Percentiles rank a stretch among this genome's conserved stretches.
These are phyloP conservation scores for Paracentrotus lividus DNA, from an alignment of 53 echinoderm and acorn worm genomes.

Conservation along the genomic window DNA sequence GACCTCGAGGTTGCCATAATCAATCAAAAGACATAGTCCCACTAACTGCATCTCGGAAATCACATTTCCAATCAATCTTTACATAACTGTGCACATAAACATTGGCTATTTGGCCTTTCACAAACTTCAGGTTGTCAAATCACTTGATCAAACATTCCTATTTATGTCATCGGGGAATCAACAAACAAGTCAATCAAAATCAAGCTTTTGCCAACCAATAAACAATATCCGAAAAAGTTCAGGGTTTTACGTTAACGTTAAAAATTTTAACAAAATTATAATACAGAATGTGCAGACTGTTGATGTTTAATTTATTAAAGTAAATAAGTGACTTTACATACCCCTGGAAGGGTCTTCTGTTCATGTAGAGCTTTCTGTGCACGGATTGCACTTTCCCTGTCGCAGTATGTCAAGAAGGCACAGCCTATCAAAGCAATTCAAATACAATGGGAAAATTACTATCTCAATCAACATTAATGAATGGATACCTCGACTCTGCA, in stretches of 20 bases:
- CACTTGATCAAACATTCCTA: neutral
- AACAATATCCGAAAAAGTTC: no score
- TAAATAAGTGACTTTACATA: conserved; percentile 69
- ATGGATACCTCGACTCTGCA: neutral
- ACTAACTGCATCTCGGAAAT: no score
- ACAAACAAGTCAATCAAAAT: neutral
- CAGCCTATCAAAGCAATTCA: conserved; percentile 77
- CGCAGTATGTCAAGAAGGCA: conserved; percentile 99
- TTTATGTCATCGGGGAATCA: neutral
- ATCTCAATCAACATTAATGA: neutral
- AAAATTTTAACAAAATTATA: neutral
- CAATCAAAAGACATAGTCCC: no score
- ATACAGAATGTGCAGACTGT: neutral
- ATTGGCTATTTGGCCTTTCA: neutral
- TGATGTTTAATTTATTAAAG: neutral
- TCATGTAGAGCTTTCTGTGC: conserved; percentile 98
- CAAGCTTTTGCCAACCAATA: neutral
- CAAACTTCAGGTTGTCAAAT: neutral
- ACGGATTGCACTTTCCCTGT: conserved; percentile 96
- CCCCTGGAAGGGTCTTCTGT: conserved; percentile 99
- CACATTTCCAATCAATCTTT: neutral
- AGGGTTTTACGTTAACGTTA: neutral
- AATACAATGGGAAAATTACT: neutral
- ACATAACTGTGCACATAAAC: neutral
- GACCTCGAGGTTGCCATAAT: no score